A percentile compares a stretch with the other conserved stretches of the same genome.
These are phyloP conservation scores for Oryctes rhinoceros DNA, from an alignment of 1,140 invertebrate species.

Conservation along the genomic window DNA sequence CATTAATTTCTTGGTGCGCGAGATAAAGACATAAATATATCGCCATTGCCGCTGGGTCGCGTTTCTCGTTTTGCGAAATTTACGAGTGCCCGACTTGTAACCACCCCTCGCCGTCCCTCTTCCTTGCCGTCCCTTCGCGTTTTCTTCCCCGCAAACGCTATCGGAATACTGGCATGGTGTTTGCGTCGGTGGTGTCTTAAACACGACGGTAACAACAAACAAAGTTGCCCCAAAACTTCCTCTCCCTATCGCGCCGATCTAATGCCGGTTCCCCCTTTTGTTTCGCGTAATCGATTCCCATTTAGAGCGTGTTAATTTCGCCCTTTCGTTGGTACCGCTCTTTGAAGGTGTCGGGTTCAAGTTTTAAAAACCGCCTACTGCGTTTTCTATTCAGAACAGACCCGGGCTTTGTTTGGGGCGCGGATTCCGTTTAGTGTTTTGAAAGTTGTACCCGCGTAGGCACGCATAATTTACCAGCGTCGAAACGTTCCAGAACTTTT, in stretches of 20 bases:
- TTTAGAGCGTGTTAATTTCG: constrained; percentile 18
- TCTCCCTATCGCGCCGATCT: neutral
- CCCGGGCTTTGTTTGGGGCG: no score
- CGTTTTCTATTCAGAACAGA: neutral
- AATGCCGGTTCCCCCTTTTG: constrained; percentile 9
- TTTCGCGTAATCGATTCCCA: constrained; percentile 10
- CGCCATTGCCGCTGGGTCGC: neutral
- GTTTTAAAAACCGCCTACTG: neutral
- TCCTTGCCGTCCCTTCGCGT: neutral
- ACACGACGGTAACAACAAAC: constrained; percentile 17
- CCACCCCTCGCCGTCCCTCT: neutral
- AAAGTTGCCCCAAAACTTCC: constrained; percentile 2
- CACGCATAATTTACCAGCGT: no score
- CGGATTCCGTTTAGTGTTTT: no score
- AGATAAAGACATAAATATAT: constrained; percentile 20
- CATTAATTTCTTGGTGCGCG: constrained; percentile 17
- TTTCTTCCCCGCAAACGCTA: neutral
- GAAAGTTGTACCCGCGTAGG: no score
- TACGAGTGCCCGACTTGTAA: neutral
- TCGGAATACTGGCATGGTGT: neutral
- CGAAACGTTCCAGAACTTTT: no score
- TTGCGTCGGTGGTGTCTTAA: constrained; percentile 13
- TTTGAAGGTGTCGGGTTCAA: neutral
- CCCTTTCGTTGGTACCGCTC: neutral
- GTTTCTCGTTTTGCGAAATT: constrained; percentile 21